Evolutionary conservation across 2,888 invertebrate species (phyloP), one percentile per base, ranked within the genome.

Genomic region (Acleris emargana): DNA sequence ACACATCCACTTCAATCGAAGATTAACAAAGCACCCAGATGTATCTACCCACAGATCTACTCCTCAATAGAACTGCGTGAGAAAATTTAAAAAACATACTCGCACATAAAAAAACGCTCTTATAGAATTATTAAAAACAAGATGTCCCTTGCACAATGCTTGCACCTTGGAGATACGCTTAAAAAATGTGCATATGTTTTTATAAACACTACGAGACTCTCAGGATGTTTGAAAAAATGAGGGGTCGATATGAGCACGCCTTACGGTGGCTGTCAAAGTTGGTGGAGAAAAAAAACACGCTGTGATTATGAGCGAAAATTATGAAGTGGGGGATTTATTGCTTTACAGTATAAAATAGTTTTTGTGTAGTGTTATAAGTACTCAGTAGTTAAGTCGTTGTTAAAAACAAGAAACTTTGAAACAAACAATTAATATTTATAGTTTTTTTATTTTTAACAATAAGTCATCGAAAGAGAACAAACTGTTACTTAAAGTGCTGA

Each of bases 111-210:
- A 75, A 89, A 87, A 82, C 73, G 81, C 82, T 86, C 88, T 87
- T 80, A 79, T 77, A 84, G 81, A 88, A 90, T 88, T 88, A 89
- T 85, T 87, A 88, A 87, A 88, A 86, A 83, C 78, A 81, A 86
- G 86, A 87, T 89, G 88, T 90, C 88, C 83, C 83, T 81, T 77
- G 84, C 80, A 90, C 89, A 91, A 89, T 84, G 74, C 78, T 76
- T 79, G 80, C 91, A 91, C 91, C 90, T 91, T 91, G 91, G 78
- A 84, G 89, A 88, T 86, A 80, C 79, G 80, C 76, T 85, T 87
- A 91, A 92, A 92, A 92, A 92, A 91, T 92, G 90, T 86, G 92
- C 92, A 91, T 91, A 88, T 86, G 89, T 90, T 92, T 91, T 91
- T 89, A 86, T 86, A 91, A 89, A 91, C 89, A 80, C 73, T 78